Evolutionary conservation across 2,888 invertebrate genomes (phyloP).

Genomic region (Eudasyphora cyanicolor): DNA sequence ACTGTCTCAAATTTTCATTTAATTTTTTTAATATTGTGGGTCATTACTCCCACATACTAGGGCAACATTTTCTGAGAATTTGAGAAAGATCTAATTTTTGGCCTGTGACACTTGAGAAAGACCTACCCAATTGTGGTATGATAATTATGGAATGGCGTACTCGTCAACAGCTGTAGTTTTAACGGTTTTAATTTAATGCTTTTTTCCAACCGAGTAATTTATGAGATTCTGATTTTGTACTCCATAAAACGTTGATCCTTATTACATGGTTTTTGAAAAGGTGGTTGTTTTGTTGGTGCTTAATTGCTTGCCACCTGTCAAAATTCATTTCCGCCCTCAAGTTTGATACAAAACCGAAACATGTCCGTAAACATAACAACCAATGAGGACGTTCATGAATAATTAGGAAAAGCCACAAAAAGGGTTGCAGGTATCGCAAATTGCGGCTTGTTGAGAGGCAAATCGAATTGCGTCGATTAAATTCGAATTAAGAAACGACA

Average conservation of each 20-base stretch:
- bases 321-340: conserved; percentile 21
- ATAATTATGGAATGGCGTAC: too few species aligned
- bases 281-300: not conserved
- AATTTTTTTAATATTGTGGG: too few species aligned
- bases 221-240: not conserved
- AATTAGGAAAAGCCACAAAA: not conserved
- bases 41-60: too few species aligned
- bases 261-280: not conserved
- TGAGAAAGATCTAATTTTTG: too few species aligned
- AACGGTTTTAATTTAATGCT: not conserved
- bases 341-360: not conserved
- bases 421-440: not conserved
- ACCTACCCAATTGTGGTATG: too few species aligned
- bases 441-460: not conserved
- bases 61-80: too few species aligned
- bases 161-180: not conserved
- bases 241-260: not conserved
- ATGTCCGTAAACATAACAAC: not conserved
- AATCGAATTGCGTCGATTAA: too few species aligned
- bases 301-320: conserved; percentile 39
- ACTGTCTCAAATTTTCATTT: too few species aligned
- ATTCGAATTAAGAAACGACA: too few species aligned
- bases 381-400: not conserved
- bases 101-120: too few species aligned
- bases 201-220: not conserved